Percentiles rank a stretch among this genome's conserved stretches.
These are phyloP conservation scores for Procapra przewalskii DNA, from an alignment of 2,113 vertebrate genomes.

Conservation along the genomic window DNA sequence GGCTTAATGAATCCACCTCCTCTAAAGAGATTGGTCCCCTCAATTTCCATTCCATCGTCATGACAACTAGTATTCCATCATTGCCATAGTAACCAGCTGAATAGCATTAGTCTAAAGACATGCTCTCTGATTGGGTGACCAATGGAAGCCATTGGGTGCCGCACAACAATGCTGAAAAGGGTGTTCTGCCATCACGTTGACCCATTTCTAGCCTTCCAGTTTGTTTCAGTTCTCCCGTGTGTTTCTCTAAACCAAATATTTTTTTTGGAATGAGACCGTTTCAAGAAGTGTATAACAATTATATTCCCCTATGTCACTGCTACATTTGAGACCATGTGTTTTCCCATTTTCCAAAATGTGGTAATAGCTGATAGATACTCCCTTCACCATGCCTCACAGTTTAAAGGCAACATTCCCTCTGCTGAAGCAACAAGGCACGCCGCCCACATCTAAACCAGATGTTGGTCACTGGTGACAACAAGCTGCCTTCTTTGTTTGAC, in stretches of 20 bases:
- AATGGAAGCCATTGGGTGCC: not conserved
- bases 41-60: slow-evolving; percentile 74
- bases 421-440: not conserved
- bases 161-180: not conserved
- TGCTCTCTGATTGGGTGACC: slow-evolving; percentile 43
- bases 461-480: not conserved
- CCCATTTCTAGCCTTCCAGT: slow-evolving; percentile 14
- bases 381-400: not conserved
- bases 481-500: not conserved
- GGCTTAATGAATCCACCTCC: slow-evolving; percentile 53
- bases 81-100: slow-evolving; percentile 79
- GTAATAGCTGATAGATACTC: not conserved
- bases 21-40: slow-evolving; percentile 52
- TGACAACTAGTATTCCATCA: slow-evolving; percentile 77
- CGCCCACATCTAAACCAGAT: not conserved
- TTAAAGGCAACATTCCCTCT: not conserved
- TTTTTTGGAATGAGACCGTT: not conserved
- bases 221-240: not conserved
- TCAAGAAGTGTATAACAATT: not conserved
- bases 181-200: slow-evolving; percentile 21
- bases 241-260: not conserved
- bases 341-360: not conserved
- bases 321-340: not conserved
- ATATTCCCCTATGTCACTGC: not conserved
- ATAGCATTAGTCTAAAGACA: slow-evolving; percentile 70